Evolutionary conservation across 2,888 invertebrate species (phyloP), one percentile per base, ranked within the genome.

Genomic region (Acanthoscelides obtectus): DNA sequence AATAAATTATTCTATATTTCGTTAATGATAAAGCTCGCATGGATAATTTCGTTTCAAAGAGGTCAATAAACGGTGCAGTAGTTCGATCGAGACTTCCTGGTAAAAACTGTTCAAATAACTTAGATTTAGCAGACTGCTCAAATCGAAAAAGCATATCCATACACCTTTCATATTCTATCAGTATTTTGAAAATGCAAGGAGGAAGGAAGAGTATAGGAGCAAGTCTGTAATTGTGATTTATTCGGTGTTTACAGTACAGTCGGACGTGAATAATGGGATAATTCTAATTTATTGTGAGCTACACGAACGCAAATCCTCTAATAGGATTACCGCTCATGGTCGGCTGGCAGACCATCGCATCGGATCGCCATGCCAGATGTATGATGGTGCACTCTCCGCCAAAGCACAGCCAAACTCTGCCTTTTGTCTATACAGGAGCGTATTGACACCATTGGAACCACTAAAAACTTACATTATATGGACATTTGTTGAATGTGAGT

Each of bases 281-380:
- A 84, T 83, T 81, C 83, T 82, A 83, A 84, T 84, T 84, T 84
- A 84, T 84, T 79, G 83, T 81, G 79, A 80, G 81, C 78, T 45
- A 45, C 79, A 80, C 80, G 82, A 82, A 83, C 83, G 84, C 83
- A 83, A 83, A 83, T 84, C 83, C 80, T 79, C 78, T 83, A 84
- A 84, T 83, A 83, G 82, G 84, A 84, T 84, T 83, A 84, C 72
- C 79, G 79, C 80, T 80, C 79, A 81, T 79, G 77, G 79, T 79
- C 73, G 75, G n/a, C n/a, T n/a, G n/a, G 76, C 76, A 79, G 75
- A 77, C 72, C 77, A 74, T 66, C 69, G 71, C 67, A 27, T 63
- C 22, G n/a, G n/a, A n/a, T n/a, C n/a, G n/a, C n/a, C n/a, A n/a
- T n/a, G 73, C 74, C 79, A 79, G 79, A 79, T 79, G 79, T 77